Percentiles rank a stretch among this genome's conserved stretches.
phyloP scores from a whole-genome alignment of 2,888 invertebrate species.

The Blera fallax region DNA sequence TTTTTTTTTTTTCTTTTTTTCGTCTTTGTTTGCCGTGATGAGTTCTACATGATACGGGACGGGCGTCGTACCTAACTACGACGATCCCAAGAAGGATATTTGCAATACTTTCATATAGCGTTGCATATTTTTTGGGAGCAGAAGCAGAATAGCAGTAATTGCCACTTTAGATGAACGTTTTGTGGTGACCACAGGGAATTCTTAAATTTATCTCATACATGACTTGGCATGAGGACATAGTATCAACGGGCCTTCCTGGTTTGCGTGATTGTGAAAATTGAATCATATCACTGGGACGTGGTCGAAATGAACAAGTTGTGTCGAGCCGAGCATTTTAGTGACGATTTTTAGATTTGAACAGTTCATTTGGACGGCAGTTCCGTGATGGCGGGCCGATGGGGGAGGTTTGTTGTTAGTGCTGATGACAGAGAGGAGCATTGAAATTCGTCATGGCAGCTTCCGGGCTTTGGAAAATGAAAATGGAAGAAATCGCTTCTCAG shows the following conservation, averaged over 20 bases:
- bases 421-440: neutral
- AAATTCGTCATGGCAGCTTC: neutral
- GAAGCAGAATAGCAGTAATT: slow-evolving; percentile 53
- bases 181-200: slow-evolving; percentile 53
- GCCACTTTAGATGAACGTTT: slow-evolving; percentile 68
- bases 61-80: slow-evolving; percentile 35
- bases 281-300: slow-evolving; percentile 68
- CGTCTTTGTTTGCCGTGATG: neutral
- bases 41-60: slow-evolving; percentile 13
- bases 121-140: slow-evolving; percentile 45
- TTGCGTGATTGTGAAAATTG: slow-evolving; percentile 62
- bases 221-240: slow-evolving; percentile 24
- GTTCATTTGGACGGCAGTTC: slow-evolving; percentile 34
- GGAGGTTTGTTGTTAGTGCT: neutral
- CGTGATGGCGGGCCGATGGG: slow-evolving; percentile 8
- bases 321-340: neutral
- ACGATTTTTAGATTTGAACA: slow-evolving; percentile 34
- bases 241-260: neutral
- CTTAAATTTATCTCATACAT: slow-evolving; percentile 31
- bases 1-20: neutral
- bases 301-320: slow-evolving; percentile 48
- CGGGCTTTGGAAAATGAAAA: no score
- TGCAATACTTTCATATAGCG: slow-evolving; percentile 54
- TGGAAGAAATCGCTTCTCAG: no score
- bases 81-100: slow-evolving; percentile 22